These are phyloP conservation scores for Chymomyza amoena DNA, from an alignment of 2,888 invertebrate species.

Conservation along the genomic window DNA sequence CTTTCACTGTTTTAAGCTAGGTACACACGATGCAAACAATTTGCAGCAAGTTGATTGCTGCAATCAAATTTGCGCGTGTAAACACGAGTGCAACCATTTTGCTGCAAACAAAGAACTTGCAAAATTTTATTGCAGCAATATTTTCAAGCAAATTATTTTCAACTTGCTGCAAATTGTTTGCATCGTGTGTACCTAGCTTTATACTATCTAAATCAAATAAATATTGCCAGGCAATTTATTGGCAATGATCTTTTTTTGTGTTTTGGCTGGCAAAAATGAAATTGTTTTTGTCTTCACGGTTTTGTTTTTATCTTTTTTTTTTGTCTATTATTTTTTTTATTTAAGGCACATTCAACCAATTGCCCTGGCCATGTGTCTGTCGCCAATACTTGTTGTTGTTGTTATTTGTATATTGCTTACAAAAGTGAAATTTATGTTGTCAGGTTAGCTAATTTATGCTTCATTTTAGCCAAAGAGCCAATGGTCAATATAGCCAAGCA, in stretches of 20 bases:
- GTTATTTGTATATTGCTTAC: slow-evolving; percentile 20
- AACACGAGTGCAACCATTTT: too few species aligned
- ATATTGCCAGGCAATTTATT: slow-evolving; percentile 10
- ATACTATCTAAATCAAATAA: slow-evolving; percentile 15
- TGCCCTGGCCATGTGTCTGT: slow-evolving; percentile 1
- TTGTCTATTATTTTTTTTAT: background rate
- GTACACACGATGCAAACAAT: too few species aligned
- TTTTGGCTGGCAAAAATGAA: slow-evolving; percentile 2
- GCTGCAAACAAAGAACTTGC: too few species aligned
- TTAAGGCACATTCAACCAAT: background rate
- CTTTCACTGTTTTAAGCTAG: slow-evolving; percentile 11
- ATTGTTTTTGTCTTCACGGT: slow-evolving; percentile 14
- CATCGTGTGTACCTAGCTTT: too few species aligned
- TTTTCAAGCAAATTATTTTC: too few species aligned
- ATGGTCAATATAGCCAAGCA: slow-evolving; percentile 3
- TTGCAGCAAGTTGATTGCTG: too few species aligned
- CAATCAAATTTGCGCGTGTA: too few species aligned
- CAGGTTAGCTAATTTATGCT: slow-evolving; percentile 32
- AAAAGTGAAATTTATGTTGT: slow-evolving; percentile 50
- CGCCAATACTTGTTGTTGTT: slow-evolving; percentile 14
- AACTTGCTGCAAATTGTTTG: too few species aligned
- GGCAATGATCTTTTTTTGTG: background rate
- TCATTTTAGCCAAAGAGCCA: slow-evolving; percentile 11
- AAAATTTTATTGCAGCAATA: too few species aligned
- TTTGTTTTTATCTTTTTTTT: slow-evolving; percentile 3